Base-by-base conservation (phyloP, 1,140 invertebrate species). In the Oryctes rhinoceros region DNA sequence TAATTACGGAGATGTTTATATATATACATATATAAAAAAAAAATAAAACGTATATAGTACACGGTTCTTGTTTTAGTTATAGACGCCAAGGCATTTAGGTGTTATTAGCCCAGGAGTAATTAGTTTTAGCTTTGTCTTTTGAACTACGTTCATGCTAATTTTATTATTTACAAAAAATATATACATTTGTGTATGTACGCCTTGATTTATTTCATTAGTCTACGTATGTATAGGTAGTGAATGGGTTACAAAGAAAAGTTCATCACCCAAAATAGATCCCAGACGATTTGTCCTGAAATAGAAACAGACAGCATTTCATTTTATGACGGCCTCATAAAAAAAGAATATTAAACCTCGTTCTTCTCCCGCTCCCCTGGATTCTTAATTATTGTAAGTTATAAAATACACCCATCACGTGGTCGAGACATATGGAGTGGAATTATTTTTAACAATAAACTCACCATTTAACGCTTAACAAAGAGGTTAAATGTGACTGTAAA, bases 261-360 rank as follows among this genome's bases (percentile, higher is more conserved):
- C 20, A 67, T 67, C 65, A 18, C 65, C 65, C 5, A 35, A 67
- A 67, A 67, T 67, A 67, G 65, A 67, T 30, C 10, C 65, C 65
- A 67, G 65, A 67, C 65, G n/a, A 67, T 67, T 67, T 67, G 20
- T 24, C 20, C 11, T 67, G 20, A 67, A 67, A 67, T 67, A 67
- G 65, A 67, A 67, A 18, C 65, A 35, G 65, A 35, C 65, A 24
- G 10, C 7, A 6, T 13, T 24, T 67, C 30, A 11, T 67, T 30
- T 67, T 24, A 67, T 35, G 65, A 18, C 20, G 10, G n/a, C 18
- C 65, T 35, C 65, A 67, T 67, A 67, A 67, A 67, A n/a, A 67
- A 67, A 35, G 65, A 67, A 67, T 67, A 67, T 67, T 67, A 67
- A 67, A 67, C n/a, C 10, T 20, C 20, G 10, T 24, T 24, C 35